phyloP scores from a whole-genome alignment of 2,113 vertebrate genomes.

The Miniopterus natalensis region DNA sequence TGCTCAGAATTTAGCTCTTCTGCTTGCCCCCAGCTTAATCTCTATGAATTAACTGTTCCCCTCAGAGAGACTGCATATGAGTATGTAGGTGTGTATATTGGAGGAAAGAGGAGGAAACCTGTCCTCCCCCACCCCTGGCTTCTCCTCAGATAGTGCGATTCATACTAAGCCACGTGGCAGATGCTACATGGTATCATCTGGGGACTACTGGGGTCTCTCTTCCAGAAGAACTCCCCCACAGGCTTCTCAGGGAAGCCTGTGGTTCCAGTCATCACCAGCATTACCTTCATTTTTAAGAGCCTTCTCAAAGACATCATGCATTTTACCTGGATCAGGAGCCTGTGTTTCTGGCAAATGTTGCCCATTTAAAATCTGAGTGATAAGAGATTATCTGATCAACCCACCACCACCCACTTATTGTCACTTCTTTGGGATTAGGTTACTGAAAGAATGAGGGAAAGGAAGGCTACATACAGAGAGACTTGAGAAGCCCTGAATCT shows the following conservation, averaged over 20 bases:
- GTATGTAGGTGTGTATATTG: neutral
- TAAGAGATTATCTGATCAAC: conserved; percentile 12
- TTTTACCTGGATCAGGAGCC: neutral
- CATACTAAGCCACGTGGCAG: neutral
- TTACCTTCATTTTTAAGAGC: neutral
- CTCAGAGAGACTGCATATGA: neutral
- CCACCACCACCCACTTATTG: neutral
- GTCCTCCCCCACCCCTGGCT: neutral
- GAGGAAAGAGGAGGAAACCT: neutral
- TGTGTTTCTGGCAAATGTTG: neutral
- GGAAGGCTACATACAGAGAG: neutral
- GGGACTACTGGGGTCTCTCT: neutral
- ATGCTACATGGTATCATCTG: neutral
- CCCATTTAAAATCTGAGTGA: conserved; percentile 38
- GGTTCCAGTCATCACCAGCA: neutral
- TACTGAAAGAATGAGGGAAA: conserved; percentile 15
- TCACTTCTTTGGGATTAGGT: conserved; percentile 4
- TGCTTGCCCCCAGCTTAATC: conserved; percentile 63
- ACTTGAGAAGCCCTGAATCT: neutral
- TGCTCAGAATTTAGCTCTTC: conserved; percentile 58
- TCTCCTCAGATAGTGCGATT: neutral
- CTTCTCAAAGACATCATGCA: neutral
- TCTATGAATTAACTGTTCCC: conserved; percentile 58
- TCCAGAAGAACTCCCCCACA: neutral
- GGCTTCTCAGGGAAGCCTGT: neutral